Percentiles rank a stretch among this genome's conserved stretches.
phyloP scores from a whole-genome alignment of 2,888 invertebrate species.

The Agriopis aurantiaria region DNA sequence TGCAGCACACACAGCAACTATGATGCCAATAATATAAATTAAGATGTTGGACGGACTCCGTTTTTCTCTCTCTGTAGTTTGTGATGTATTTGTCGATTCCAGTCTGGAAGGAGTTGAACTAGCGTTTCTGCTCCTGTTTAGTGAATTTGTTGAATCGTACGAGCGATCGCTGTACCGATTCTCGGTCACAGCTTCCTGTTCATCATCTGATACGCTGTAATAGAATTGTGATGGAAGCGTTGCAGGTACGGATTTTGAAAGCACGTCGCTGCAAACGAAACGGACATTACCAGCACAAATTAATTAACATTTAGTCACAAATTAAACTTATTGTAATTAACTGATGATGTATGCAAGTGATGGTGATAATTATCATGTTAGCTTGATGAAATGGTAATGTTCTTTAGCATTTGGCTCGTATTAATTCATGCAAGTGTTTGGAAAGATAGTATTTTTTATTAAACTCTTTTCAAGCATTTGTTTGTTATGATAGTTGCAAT shows the following conservation, averaged over 20 bases:
- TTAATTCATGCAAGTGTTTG: not conserved
- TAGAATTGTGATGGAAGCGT: conserved; percentile 63
- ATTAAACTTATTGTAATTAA: not conserved
- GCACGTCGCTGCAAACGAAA: conserved; percentile 71
- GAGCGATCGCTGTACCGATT: conserved; percentile 34
- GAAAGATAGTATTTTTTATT: too few relatives aligned
- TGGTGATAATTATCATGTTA: not conserved
- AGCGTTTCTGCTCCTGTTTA: conserved; percentile 17
- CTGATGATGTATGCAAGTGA: not conserved
- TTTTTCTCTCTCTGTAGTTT: not conserved
- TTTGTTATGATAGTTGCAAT: too few relatives aligned
- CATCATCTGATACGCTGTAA: conserved; percentile 66
- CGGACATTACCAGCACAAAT: conserved; percentile 73
- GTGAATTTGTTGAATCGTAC: conserved; percentile 34
- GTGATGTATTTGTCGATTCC: not conserved
- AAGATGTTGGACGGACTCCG: not conserved
- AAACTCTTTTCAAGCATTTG: too few relatives aligned
- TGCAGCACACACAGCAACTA: conserved; percentile 6
- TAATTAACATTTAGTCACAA: conserved; percentile 52
- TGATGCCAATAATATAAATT: not conserved
- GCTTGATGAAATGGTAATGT: conserved; percentile 29
- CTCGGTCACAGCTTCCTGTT: conserved; percentile 31
- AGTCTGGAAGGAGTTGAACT: not conserved
- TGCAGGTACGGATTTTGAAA: conserved; percentile 76
- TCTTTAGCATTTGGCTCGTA: conserved; percentile 12